Percentiles rank a stretch among this genome's conserved stretches.
Conservation (phyloP, 2,797 vertebrate species). For the Chaunax sp. region DNA sequence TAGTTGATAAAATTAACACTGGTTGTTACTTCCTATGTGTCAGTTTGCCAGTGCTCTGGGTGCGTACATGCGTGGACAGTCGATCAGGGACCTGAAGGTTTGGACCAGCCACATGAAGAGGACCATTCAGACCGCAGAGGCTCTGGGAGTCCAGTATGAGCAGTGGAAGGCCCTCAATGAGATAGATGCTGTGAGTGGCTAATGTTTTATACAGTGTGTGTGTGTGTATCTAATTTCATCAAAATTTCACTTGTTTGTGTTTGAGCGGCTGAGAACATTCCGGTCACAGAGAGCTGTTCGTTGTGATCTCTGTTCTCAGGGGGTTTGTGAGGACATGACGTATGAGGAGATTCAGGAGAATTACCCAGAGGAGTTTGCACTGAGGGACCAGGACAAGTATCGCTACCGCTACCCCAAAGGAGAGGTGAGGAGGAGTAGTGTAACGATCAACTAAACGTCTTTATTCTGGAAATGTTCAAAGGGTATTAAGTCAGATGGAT, state of each 20-base stretch:
- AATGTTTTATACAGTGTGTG: background rate
- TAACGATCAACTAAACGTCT: too few relatives aligned
- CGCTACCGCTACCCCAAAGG: slow-evolving; percentile 94
- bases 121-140: slow-evolving; percentile 92
- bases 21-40: background rate
- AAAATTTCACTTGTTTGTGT: too few relatives aligned
- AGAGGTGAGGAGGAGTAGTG: slow-evolving; percentile 82
- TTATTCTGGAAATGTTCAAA: too few relatives aligned
- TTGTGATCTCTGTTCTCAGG: slow-evolving; percentile 69
- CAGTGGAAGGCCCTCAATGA: slow-evolving; percentile 95
- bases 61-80: slow-evolving; percentile 85
- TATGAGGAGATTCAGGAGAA: slow-evolving; percentile 93
- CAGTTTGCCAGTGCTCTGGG: slow-evolving; percentile 87
- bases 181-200: slow-evolving; percentile 89
- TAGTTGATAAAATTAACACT: too few relatives aligned
- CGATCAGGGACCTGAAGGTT: slow-evolving; percentile 89
- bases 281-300: background rate
- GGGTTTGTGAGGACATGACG: slow-evolving; percentile 91
- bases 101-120: slow-evolving; percentile 96
- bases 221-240: too few relatives aligned
- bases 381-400: slow-evolving; percentile 94
- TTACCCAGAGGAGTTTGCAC: slow-evolving; percentile 90
- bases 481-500: too few relatives aligned
- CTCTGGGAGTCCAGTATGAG: slow-evolving; percentile 87
- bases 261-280: too few relatives aligned